A percentile compares a stretch with the other conserved stretches of the same genome.
Conservation (phyloP, 2,113 vertebrate genomes). For the Anoplopoma fimbria region DNA sequence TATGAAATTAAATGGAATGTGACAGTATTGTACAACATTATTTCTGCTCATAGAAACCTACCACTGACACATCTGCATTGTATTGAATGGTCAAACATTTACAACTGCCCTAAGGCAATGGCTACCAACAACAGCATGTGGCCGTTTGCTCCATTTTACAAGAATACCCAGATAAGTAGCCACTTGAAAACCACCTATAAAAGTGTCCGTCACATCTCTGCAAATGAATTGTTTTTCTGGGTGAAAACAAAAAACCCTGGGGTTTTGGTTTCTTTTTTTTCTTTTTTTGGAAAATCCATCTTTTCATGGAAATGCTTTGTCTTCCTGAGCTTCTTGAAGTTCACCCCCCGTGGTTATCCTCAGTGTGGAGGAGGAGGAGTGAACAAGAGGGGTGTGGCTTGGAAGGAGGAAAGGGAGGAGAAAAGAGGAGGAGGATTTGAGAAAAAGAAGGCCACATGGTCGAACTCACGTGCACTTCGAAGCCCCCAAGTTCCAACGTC, state of each 20-base stretch:
- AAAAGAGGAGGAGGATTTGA: background rate
- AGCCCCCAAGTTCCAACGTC: background rate
- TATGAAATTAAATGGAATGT: background rate
- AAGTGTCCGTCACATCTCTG: constrained; percentile 5
- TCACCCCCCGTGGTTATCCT: constrained; percentile 31
- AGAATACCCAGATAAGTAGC: background rate
- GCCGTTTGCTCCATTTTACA: background rate
- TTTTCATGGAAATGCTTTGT: constrained; percentile 45
- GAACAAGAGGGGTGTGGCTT: background rate
- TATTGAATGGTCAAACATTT: constrained; percentile 2
- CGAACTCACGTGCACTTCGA: constrained; percentile 12
- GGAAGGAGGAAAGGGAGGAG: background rate
- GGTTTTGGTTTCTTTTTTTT: constrained; percentile 8
- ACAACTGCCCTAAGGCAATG: background rate
- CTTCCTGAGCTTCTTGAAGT: constrained; percentile 47
- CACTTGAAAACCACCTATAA: constrained; percentile 12
- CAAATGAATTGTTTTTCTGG: constrained; percentile 32
- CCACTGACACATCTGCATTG: background rate
- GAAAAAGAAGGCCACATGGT: constrained; percentile 27
- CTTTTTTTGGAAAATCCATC: constrained; percentile 20
- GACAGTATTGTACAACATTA: background rate
- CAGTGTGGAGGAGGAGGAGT: background rate
- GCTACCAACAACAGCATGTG: background rate
- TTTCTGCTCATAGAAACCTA: background rate
- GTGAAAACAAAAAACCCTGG: constrained; percentile 11